Base-by-base conservation (phyloP, 2,888 invertebrate species). In the Chaetogeoica ovagalla region DNA sequence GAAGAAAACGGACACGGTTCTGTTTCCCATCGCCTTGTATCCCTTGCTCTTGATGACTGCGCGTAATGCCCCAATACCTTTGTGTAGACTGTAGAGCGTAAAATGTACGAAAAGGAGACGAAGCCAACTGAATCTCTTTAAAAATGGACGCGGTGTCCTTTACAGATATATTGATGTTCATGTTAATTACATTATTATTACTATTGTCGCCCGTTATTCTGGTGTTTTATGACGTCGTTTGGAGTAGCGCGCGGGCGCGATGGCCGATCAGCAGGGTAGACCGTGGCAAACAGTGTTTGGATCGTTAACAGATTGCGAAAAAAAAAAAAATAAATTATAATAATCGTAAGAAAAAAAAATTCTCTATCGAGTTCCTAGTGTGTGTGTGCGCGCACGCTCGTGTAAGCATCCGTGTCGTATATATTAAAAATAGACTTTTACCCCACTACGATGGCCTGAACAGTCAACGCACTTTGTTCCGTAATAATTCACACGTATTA, bases 351-450 rank as follows among this genome's bases (percentile, higher is more conserved):
- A 73, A 55, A 55, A 55, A 63, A 73, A 55, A 55, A 73, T 52
- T 13, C 13, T 30, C 43, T 43, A 43, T 6, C 43, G 9, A 43
- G 43, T 43, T 43, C 43, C 30, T 48, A 60, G 23, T 19, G 43
- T 11, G 48, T 43, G 52, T 23, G 21, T 43, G 8, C 23, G 13
- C 30, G 39, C 39, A 7, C 39, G 39, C 4, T 4, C 7, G 43
- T 43, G 43, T 43, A 43, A 63, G 30, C 15, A 13, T 30, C 21
- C 17, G 39, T 55, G 62, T 52, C n/a, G 8, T 11, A 23, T 63
- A 63, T 63, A 63, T 65, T 74, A 74, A 74, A 74, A 74, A 74
- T 74, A 74, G 39, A 65, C 39, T 63, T 37, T 39, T 43, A 1
- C 43, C 37, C 21, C 63, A 37, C 30, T 19, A 37, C 39, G 9